A percentile compares a stretch with the other conserved stretches of the same genome.
These are phyloP conservation scores for Hydrolagus colliei DNA, from an alignment of 2,797 vertebrate genomes.

Conservation along the genomic window DNA sequence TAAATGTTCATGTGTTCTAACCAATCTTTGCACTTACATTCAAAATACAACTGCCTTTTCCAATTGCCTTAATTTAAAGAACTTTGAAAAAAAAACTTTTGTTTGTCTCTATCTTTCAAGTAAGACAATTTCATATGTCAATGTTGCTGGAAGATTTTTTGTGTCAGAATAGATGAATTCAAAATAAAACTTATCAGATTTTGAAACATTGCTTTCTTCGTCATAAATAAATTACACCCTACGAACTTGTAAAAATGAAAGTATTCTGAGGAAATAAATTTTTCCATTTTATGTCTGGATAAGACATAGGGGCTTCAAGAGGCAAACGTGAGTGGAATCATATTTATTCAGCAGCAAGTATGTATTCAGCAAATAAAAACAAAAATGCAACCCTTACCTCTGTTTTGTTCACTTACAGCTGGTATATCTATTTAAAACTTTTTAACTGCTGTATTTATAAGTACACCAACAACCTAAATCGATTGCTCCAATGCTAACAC, in stretches of 20 bases:
- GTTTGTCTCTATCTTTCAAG: not conserved
- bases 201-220: too few species aligned
- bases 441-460: not conserved
- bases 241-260: not conserved
- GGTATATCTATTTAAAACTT: conserved; percentile 8
- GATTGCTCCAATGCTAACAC: conserved; percentile 11
- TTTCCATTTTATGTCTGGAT: not conserved
- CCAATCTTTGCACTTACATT: not conserved
- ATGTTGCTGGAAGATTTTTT: too few species aligned
- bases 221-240: not conserved
- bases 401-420: not conserved
- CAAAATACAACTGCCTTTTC: not conserved
- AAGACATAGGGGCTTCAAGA: not conserved
- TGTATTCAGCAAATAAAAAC: not conserved
- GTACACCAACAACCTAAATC: not conserved
- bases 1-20: not conserved
- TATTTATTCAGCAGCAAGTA: not conserved
- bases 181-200: too few species aligned
- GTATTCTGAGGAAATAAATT: not conserved
- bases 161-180: too few species aligned
- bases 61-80: not conserved
- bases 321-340: not conserved
- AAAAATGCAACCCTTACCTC: not conserved
- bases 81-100: not conserved
- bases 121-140: not conserved